phyloP scores from a whole-genome alignment of 1,140 invertebrate species.

The Diuraphis noxia region DNA sequence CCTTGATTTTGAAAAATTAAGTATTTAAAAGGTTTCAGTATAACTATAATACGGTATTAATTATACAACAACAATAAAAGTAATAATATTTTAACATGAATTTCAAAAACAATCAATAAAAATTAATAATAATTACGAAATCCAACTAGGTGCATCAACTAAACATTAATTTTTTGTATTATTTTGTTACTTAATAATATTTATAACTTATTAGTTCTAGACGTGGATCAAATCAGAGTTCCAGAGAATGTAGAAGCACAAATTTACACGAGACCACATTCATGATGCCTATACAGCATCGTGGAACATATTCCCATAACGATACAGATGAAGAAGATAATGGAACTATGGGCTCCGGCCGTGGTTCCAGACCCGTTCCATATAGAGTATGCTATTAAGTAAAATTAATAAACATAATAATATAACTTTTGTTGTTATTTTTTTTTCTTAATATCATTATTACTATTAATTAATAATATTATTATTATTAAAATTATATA shows the following conservation, averaged over 20 bases:
- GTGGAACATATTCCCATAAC: neutral
- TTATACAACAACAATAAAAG: neutral
- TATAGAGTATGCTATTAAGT: constrained; percentile 42
- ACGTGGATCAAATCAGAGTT: constrained; percentile 16
- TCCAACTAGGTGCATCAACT: too few species aligned
- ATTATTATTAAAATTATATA: neutral
- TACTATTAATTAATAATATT: neutral
- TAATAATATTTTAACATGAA: neutral
- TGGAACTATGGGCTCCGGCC: constrained; percentile 8
- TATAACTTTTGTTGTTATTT: neutral
- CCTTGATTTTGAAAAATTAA: neutral
- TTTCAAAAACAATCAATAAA: neutral
- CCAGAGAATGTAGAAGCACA: constrained; percentile 31
- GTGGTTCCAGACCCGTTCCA: neutral
- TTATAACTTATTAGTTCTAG: constrained; percentile 7
- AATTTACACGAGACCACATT: constrained; percentile 50
- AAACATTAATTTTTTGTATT: neutral
- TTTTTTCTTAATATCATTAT: neutral
- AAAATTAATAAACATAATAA: neutral
- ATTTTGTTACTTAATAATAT: neutral
- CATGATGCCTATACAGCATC: constrained; percentile 38
- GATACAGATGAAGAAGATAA: constrained; percentile 28
- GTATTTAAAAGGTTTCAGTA: neutral
- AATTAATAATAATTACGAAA: neutral
- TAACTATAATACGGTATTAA: neutral